Conservation (phyloP, 2,888 invertebrate genomes). For the Bruchidius siliquastri region DNA sequence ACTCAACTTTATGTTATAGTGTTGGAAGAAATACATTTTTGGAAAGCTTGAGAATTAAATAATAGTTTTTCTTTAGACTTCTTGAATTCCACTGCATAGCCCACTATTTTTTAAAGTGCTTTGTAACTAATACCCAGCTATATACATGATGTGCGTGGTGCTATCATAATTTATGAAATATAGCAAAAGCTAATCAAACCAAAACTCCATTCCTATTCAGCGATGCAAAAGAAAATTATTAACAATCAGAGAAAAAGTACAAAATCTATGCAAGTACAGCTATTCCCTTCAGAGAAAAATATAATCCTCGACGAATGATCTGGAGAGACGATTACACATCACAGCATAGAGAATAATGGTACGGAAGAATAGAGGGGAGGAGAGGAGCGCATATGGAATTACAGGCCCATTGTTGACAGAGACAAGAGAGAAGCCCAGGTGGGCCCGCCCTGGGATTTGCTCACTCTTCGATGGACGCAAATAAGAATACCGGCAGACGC, state of each 20-base stretch:
- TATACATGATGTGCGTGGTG: neutral
- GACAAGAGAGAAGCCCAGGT: slow-evolving; percentile 11
- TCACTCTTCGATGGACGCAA: neutral
- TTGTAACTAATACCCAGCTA: too few relatives aligned
- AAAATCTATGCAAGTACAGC: neutral
- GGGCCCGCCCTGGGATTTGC: neutral
- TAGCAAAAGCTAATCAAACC: neutral
- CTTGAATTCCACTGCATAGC: too few relatives aligned
- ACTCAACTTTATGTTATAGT: too few relatives aligned
- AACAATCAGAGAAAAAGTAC: neutral
- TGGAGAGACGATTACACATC: neutral
- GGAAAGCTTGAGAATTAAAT: too few relatives aligned
- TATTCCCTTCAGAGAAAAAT: neutral
- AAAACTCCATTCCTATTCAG: neutral
- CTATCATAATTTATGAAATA: neutral
- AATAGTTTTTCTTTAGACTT: too few relatives aligned
- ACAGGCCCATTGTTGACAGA: slow-evolving; percentile 31
- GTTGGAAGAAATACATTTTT: too few relatives aligned
- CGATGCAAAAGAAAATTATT: neutral
- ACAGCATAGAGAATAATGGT: neutral
- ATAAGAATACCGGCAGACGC: neutral
- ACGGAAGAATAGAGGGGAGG: neutral
- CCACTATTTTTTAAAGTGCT: too few relatives aligned
- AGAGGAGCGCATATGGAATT: slow-evolving; percentile 30
- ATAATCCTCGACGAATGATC: neutral